Evolutionary conservation across 2,888 invertebrate genomes (phyloP), one percentile per base, ranked within the genome.

Genomic region (Argyresthia albistria): DNA sequence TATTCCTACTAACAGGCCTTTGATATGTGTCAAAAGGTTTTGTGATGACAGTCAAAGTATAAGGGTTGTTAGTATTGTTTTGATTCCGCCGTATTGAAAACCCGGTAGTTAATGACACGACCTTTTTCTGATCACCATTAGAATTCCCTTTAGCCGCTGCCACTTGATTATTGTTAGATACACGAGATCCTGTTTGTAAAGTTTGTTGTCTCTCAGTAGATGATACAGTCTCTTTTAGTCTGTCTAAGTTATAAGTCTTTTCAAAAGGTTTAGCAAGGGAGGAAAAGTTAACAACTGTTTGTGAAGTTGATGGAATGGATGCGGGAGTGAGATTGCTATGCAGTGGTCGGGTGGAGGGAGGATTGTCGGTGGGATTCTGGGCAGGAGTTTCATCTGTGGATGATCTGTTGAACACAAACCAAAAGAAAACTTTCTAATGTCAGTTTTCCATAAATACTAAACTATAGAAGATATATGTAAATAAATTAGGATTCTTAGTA

Each of bases 371-470:
- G 59, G 83, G 72, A 61, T 66, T 67, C 57, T 66, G 75, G 65
- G 65, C 75, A 65, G 76, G 78, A 76, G 67, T 87, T 78, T 86
- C 84, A 79, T 84, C 83, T 73, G 84, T 79, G 69, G 88, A 80
- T 78, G 82, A 88, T 88, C 88, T 88, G 88, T 87, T 80, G 82
- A 88, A 87, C 84, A 87, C 69, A 88, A 87, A 87, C 81, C 80
- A 83, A 76, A 82, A 83, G 43, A 80, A 75, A 71, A 61, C 67
- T 76, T 76, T 82, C 87, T 86, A 81, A 80, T 76, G 78, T 63
- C 78, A 80, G 74, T 76, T 76, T 25, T 25, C 25, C 25, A 25
- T 68, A 60, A 55, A 57, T 59, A 64, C 59, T 37, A 48, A 46
- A 1, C 25, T 35, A 46, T 15, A 35, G 12, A 48, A 48, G 16